Evolutionary conservation across 2,797 vertebrate species (phyloP), one percentile per base, ranked within the genome.

Genomic region (Cuniculus paca): DNA sequence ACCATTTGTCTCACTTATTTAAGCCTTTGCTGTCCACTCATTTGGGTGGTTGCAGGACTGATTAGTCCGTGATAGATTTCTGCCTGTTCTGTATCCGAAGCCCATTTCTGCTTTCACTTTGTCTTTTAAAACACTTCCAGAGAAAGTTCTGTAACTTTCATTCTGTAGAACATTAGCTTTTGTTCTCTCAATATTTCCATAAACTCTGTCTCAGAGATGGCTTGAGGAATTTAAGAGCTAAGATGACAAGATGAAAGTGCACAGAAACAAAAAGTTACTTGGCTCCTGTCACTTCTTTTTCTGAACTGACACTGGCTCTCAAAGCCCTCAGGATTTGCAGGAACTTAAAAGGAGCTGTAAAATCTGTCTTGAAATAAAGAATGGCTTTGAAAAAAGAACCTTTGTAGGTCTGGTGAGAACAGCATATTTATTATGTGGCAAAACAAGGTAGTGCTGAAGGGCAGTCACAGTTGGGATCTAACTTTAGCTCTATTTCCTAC

Each of bases 41-140:
- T 54, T 54, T 54, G 52, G 17, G 14, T 5, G 16, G 52, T 17
- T 19, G 52, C 4, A 19, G 52, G 52, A 54, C 52, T 6, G 52
- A 54, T 54, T 17, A 54, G 52, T 54, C 52, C 5, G 16, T 19
- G 52, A 54, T 6, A 54, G 52, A 54, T 48, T 81, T 91, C 78
- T 91, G 54, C 42, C 77, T 56, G 1, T 83, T 90, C 50, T 42
- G n/a, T 72, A 80, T 36, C 63, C 56, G 50, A 90, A 85, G 56
- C 22, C 63, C 28, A 61, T 63, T 78, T 97, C 74, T 58, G 20
- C 54, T 90, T 87, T 74, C 61, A 79, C 36, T 92, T 82, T 95
- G 65, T 11, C n/a, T 60, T 85, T 86, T 45, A n/a, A n/a, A n/a
- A 36, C 88, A 34, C 31, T 91, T 93, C 22, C 54, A 65, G 39